Percentiles rank a stretch among this genome's conserved stretches.
Conservation (phyloP, 1,140 invertebrate species). For the Drosophila novamexicana region DNA sequence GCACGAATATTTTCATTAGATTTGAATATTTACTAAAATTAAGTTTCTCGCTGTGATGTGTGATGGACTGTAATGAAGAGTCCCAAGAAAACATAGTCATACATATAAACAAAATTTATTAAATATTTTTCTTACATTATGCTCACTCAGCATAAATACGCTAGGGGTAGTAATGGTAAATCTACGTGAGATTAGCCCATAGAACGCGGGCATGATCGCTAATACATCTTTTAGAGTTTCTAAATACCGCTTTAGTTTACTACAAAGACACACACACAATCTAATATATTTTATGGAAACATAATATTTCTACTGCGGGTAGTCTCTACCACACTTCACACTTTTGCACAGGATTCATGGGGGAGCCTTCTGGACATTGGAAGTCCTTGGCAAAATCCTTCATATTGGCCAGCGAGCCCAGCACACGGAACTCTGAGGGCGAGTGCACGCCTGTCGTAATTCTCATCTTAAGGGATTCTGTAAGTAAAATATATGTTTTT, state of each 20-base stretch:
- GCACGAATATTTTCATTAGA: too few relatives aligned
- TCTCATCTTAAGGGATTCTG: constrained; percentile 90
- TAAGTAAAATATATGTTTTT: constrained; percentile 39
- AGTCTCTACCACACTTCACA: constrained; percentile 91
- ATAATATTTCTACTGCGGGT: constrained; percentile 9
- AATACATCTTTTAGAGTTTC: constrained; percentile 32
- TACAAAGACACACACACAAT: constrained; percentile 23
- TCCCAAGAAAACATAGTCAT: constrained; percentile 7
- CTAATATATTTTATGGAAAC: constrained; percentile 9
- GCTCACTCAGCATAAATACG: constrained; percentile 56
- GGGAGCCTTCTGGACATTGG: constrained; percentile 91
- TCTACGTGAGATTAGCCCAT: constrained; percentile 56
- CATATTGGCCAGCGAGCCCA: constrained; percentile 95
- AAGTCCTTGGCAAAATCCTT: constrained; percentile 94
- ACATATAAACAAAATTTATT: constrained; percentile 74
- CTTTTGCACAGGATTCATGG: constrained; percentile 95
- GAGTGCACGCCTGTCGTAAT: constrained; percentile 92
- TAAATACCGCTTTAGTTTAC: constrained; percentile 31
- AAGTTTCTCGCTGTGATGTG: neutral
- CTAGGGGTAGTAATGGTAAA: constrained; percentile 54
- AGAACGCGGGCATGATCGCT: constrained; percentile 48
- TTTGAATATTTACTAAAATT: neutral
- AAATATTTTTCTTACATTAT: constrained; percentile 66
- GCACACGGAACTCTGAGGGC: constrained; percentile 92
- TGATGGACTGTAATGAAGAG: neutral